phyloP scores from a whole-genome alignment of 2,888 invertebrate species.

The Myopa testacea region DNA sequence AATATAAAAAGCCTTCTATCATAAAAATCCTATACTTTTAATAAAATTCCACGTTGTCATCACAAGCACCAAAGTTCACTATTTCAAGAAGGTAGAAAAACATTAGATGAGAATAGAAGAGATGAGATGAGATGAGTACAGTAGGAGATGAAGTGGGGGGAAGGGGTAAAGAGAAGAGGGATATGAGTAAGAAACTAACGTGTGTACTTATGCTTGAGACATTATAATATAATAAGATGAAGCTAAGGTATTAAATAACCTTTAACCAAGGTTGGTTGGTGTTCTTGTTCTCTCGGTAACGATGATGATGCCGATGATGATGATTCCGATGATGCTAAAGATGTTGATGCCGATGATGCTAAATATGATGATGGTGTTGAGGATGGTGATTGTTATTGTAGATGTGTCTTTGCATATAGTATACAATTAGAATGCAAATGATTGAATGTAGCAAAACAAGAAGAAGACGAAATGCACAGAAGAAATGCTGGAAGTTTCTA shows the following conservation, averaged over 20 bases:
- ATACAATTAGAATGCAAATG: too few species aligned
- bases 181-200: background rate
- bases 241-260: slow-evolving; percentile 13
- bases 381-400: background rate
- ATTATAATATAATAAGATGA: background rate
- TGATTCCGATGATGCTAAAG: background rate
- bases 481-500: too few species aligned
- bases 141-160: background rate
- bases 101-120: background rate
- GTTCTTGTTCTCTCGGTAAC: background rate
- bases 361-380: background rate
- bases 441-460: too few species aligned
- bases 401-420: background rate
- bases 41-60: background rate
- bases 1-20: too few species aligned
- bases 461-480: too few species aligned
- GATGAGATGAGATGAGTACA: background rate
- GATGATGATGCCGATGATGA: background rate
- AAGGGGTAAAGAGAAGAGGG: background rate
- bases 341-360: background rate
- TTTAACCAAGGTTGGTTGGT: slow-evolving; percentile 8
- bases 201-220: background rate
- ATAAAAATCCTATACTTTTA: background rate
- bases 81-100: background rate
- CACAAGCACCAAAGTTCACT: too few species aligned